phyloP scores from a whole-genome alignment of 2,888 invertebrate species.

The Sinotaia quadrata region DNA sequence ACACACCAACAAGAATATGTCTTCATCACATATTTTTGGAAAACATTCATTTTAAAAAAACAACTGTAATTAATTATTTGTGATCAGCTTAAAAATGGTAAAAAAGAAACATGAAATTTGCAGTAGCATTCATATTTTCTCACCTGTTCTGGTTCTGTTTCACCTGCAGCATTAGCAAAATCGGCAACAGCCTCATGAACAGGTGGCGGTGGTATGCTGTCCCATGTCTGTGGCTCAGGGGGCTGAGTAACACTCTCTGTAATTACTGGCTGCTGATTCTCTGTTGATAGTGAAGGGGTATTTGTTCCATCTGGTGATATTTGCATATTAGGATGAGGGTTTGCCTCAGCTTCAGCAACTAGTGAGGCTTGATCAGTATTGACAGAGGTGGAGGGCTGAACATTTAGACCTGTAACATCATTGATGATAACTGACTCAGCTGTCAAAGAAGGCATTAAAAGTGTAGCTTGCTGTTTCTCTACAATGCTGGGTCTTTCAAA shows the following conservation, averaged over 20 bases:
- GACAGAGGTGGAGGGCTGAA: neutral
- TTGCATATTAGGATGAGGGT: neutral
- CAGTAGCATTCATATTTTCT: too few relatives aligned
- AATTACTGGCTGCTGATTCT: neutral
- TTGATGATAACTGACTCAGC: neutral
- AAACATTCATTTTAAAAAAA: too few relatives aligned
- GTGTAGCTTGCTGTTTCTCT: neutral
- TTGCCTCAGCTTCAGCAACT: slow-evolving; percentile 10
- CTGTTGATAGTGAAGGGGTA: neutral
- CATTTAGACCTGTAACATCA: neutral
- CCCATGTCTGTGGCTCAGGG: neutral
- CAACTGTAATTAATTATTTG: too few relatives aligned
- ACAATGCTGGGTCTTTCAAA: neutral
- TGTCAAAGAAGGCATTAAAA: too few relatives aligned
- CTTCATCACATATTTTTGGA: too few relatives aligned
- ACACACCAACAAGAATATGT: too few relatives aligned
- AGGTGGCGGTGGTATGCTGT: slow-evolving; percentile 9
- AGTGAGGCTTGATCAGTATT: neutral
- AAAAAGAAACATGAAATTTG: too few relatives aligned
- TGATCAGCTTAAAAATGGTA: too few relatives aligned
- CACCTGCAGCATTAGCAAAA: too few relatives aligned
- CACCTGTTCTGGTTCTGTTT: too few relatives aligned
- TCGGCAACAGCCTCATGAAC: too few relatives aligned
- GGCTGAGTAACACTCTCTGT: neutral
- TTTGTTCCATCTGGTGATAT: neutral